phyloP scores from a whole-genome alignment of 1,140 invertebrate genomes.

The Drosophila arawakana region DNA sequence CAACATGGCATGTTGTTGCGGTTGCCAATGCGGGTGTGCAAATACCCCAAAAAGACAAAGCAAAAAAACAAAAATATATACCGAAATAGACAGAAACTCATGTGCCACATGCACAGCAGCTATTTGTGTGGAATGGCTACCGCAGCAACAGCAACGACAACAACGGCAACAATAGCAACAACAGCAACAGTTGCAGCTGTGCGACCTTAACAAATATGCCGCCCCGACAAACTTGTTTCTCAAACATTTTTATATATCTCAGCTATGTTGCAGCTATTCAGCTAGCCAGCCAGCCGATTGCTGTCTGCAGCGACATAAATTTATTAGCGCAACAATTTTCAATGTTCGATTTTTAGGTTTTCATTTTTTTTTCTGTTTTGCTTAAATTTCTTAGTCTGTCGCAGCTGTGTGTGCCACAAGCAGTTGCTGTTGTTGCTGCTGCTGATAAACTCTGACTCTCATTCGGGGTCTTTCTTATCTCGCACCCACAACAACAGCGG shows the following conservation, averaged over 20 bases:
- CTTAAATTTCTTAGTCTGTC: slow-evolving; percentile 52
- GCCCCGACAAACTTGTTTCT: slow-evolving; percentile 71
- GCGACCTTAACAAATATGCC: slow-evolving; percentile 82
- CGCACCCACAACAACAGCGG: slow-evolving; percentile 71
- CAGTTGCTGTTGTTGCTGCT: slow-evolving; percentile 22
- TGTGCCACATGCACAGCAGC: slow-evolving; percentile 77
- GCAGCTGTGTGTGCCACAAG: slow-evolving; percentile 52
- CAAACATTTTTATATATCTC: slow-evolving; percentile 35
- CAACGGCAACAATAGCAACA: slow-evolving; percentile 39
- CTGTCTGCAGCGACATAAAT: slow-evolving; percentile 54
- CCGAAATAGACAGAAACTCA: slow-evolving; percentile 6
- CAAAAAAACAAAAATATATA: not conserved
- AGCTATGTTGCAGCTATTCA: slow-evolving; percentile 33
- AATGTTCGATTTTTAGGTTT: slow-evolving; percentile 35
- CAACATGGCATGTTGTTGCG: slow-evolving; percentile 80
- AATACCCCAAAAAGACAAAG: slow-evolving; percentile 35
- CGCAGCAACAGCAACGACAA: slow-evolving; percentile 26
- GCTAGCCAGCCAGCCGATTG: slow-evolving; percentile 25
- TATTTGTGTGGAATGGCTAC: slow-evolving; percentile 56
- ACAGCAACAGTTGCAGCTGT: slow-evolving; percentile 61
- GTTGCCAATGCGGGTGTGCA: slow-evolving; percentile 58
- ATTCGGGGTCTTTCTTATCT: slow-evolving; percentile 56
- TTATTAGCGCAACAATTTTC: slow-evolving; percentile 57
- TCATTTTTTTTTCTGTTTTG: slow-evolving; percentile 5
- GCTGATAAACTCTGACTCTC: slow-evolving; percentile 66